A percentile compares a stretch with the other conserved stretches of the same genome.
Conservation (phyloP, 1,140 invertebrate genomes). For the Calliphora vicina region DNA sequence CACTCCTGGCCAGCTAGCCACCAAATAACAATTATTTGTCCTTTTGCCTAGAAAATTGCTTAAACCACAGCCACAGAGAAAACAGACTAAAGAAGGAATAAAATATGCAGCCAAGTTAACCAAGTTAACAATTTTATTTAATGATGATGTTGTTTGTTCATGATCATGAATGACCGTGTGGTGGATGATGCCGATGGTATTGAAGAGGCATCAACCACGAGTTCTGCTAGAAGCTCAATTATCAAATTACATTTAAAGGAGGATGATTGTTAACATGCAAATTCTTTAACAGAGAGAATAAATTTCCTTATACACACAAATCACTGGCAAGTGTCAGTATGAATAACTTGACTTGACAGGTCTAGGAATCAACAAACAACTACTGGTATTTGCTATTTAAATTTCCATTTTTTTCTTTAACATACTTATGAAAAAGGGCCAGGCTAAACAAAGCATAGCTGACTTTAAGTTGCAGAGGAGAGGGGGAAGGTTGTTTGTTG, state of each 20-base stretch:
- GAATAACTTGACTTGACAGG: not conserved
- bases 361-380: not conserved
- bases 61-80: not conserved
- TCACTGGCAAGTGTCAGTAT: not conserved
- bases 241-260: not conserved
- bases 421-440: not conserved
- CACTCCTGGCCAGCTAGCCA: not conserved
- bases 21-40: slow-evolving; percentile 1
- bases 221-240: not conserved
- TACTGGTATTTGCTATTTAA: not conserved
- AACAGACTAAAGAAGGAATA: not conserved
- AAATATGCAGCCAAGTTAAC: not conserved
- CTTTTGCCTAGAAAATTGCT: not conserved
- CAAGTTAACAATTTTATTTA: not conserved
- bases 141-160: not conserved
- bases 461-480: no score
- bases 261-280: not conserved
- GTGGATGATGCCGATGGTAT: no score
- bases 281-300: not conserved
- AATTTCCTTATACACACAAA: not conserved
- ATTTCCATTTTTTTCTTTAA: not conserved
- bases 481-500: not conserved
- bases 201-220: not conserved
- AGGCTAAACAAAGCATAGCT: no score
- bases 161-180: not conserved